phyloP scores from a whole-genome alignment of 2,888 invertebrate genomes.

The Adela reaumurella region DNA sequence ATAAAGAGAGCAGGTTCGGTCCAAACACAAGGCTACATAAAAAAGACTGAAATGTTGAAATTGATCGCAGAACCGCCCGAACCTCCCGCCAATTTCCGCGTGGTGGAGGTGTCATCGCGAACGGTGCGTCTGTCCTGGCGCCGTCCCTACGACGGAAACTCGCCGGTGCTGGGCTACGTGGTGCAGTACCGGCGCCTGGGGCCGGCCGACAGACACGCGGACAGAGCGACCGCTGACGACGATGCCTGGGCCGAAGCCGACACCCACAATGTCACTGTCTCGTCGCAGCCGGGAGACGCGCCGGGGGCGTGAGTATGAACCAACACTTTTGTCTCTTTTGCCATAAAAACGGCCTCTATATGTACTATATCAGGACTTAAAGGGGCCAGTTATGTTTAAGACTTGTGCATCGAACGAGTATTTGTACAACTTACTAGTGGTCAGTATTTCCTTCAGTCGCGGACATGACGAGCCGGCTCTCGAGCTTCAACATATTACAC shows the following conservation, averaged over 20 bases:
- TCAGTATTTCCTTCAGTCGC: too few relatives aligned
- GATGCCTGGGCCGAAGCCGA: conserved; percentile 58
- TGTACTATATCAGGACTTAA: too few relatives aligned
- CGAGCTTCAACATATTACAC: too few relatives aligned
- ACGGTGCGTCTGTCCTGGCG: conserved; percentile 65
- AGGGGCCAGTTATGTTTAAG: too few relatives aligned
- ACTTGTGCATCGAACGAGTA: too few relatives aligned
- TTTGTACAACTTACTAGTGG: conserved; percentile 1
- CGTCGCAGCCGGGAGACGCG: conserved; percentile 27
- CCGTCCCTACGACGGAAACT: conserved; percentile 74
- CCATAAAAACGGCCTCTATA: too few relatives aligned
- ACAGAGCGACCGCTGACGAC: conserved; percentile 48
- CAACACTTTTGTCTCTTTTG: background rate
- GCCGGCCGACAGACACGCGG: conserved; percentile 71
- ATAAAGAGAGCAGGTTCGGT: too few relatives aligned
- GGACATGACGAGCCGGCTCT: too few relatives aligned
- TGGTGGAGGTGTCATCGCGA: conserved; percentile 63
- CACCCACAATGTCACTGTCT: conserved; percentile 55
- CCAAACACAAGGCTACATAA: too few relatives aligned
- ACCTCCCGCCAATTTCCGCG: conserved; percentile 62
- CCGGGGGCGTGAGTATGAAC: conserved; percentile 42
- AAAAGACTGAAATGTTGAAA: too few relatives aligned
- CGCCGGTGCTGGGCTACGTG: conserved; percentile 67
- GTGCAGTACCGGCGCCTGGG: conserved; percentile 63
- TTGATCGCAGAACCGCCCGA: conserved; percentile 78